A percentile compares a stretch with the other conserved stretches of the same genome.
phyloP scores from a whole-genome alignment of 2,113 vertebrate species.

The Eulacestoma nigropectus region DNA sequence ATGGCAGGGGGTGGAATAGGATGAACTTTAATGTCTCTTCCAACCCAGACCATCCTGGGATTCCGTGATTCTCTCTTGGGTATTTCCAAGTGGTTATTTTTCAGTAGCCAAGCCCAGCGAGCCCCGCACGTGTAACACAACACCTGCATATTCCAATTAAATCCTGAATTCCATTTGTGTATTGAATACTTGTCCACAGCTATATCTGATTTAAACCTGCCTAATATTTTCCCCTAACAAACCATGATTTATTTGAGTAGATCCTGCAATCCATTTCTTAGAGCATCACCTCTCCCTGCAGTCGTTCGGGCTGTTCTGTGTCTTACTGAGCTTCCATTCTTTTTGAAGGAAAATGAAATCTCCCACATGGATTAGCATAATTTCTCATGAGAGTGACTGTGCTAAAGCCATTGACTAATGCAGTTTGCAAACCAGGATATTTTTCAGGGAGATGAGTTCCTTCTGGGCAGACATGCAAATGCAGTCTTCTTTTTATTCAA shows the following conservation, averaged over 20 bases:
- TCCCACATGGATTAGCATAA: constrained; percentile 2
- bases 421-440: background rate
- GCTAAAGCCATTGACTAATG: background rate
- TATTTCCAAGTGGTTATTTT: background rate
- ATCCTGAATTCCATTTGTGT: background rate
- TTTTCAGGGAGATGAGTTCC: background rate
- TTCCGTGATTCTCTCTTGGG: background rate
- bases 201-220: background rate
- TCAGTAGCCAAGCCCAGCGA: background rate
- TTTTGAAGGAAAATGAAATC: background rate
- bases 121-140: accelerated
- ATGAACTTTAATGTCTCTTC: background rate
- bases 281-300: background rate
- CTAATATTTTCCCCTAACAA: background rate
- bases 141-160: background rate
- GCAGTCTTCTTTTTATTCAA: background rate
- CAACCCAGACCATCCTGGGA: background rate
- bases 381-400: background rate
- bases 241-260: background rate
- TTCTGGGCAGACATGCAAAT: constrained; percentile 11
- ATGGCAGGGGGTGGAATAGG: background rate
- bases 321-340: background rate
- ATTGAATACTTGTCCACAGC: background rate
- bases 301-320: background rate
- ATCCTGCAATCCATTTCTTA: background rate